These are phyloP conservation scores for Recurvirostra avosetta DNA, from an alignment of 2,113 vertebrate species.

Conservation along the genomic window DNA sequence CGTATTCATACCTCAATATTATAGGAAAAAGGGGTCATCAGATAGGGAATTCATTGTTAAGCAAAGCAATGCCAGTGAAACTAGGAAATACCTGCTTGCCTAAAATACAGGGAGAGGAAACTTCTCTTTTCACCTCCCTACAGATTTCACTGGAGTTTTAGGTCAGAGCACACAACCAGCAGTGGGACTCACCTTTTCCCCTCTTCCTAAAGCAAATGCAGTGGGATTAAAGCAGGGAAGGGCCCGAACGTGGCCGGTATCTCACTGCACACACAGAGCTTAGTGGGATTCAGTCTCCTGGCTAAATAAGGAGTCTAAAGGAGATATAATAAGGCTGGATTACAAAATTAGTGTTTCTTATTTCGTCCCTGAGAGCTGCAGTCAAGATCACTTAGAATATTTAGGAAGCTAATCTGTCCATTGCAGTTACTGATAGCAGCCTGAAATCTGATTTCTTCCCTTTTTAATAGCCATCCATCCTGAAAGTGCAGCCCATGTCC, in stretches of 20 bases:
- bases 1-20: fast-evolving
- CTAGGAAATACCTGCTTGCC: neutral
- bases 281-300: neutral
- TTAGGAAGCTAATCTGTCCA: neutral
- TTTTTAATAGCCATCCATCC: neutral
- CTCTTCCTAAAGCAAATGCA: neutral
- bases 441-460: neutral
- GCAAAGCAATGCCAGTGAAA: neutral
- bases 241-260: neutral
- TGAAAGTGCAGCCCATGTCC: neutral
- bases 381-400: neutral
- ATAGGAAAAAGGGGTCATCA: neutral
- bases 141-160: neutral
- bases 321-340: slow-evolving; percentile 23
- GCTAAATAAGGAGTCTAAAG: slow-evolving; percentile 26
- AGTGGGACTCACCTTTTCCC: neutral
- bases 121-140: neutral
- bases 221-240: neutral
- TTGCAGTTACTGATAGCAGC: neutral
- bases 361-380: neutral
- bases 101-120: neutral
- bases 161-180: neutral
- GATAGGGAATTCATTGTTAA: neutral
- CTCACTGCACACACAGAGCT: neutral
- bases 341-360: neutral